Base-by-base conservation (phyloP, 2,888 invertebrate genomes). In the Conomelus anceps region DNA sequence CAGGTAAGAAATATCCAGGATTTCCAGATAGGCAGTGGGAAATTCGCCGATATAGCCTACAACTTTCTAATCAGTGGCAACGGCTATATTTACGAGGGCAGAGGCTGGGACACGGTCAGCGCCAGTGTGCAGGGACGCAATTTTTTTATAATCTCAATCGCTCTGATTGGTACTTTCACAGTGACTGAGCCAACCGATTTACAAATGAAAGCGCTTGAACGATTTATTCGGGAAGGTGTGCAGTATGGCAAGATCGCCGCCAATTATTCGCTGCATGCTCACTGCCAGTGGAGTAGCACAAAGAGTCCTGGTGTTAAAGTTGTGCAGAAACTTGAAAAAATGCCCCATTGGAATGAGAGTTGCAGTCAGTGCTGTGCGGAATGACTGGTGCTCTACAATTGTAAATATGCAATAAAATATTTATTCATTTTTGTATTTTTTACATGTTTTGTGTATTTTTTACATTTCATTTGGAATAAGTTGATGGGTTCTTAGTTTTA, bases 91-190 rank as follows among this genome's bases (percentile, higher is more conserved):
- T 91, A 91, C 89, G 91, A 90, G 22, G 91, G 91, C n/a, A 23
- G 85, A 0, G 90, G 91, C n/a, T 97, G 97, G 95, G 94, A 94
- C 88, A 93, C 93, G 0, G 93, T 95, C 0, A 97, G 97, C 0
- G 96, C 96, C 0, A 97, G 97, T 93, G 95, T 97, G 0, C n/a
- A 84, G 20, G 88, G 88, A 13, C 90, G 26, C 86, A 91, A 91
- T 88, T 34, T 22, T 13, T 88, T 89, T 9, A 88, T 88, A 22
- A 22, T 90, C 13, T 90, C 90, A 20, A 85, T 91, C 4, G 86
- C 89, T 11, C 89, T 91, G 20, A 90, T 91, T 13, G 91, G 91
- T 11, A 90, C 90, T 29, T 91, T 90, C 41, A 23, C 86, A 26
- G 20, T 23, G 90, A 90, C 96, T 96, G 95, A 94, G 22, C 90